Evolutionary conservation across 2,888 invertebrate species (phyloP).

Genomic region (Cyaniris semiargus): DNA sequence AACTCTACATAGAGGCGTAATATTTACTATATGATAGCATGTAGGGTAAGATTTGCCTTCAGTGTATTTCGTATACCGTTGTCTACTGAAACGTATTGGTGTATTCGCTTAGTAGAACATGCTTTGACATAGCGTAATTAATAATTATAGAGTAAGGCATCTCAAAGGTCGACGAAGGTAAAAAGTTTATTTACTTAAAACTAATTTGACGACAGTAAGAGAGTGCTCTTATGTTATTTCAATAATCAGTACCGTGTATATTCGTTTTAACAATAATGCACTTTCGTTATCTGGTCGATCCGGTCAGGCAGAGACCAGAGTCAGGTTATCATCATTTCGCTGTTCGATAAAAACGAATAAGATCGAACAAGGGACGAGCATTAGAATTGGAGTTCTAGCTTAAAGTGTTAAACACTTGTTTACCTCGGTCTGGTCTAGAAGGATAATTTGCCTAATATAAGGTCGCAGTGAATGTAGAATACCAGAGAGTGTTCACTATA

Average conservation of each 20-base stretch:
- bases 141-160: conserved; percentile 4
- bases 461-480: neutral
- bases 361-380: too few species aligned
- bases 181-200: neutral
- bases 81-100: neutral
- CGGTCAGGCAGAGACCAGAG: too few species aligned
- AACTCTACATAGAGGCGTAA: conserved; percentile 75
- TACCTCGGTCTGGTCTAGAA: neutral
- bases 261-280: neutral
- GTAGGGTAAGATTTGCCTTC: conserved; percentile 56
- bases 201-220: neutral
- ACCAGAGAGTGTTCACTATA: conserved; percentile 27
- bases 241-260: neutral
- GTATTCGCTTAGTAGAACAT: neutral
- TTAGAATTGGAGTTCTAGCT: too few species aligned
- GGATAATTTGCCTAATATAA: neutral
- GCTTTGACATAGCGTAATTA: neutral
- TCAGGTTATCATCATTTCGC: too few species aligned
- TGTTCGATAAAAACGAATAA: too few species aligned
- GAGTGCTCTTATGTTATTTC: neutral
- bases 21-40: conserved; percentile 65
- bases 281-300: neutral
- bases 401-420: neutral
- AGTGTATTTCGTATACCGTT: conserved; percentile 42
- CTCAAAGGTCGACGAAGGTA: neutral